Conservation (phyloP, 2,797 vertebrate genomes). For the Hippopotamyrus pictus region DNA sequence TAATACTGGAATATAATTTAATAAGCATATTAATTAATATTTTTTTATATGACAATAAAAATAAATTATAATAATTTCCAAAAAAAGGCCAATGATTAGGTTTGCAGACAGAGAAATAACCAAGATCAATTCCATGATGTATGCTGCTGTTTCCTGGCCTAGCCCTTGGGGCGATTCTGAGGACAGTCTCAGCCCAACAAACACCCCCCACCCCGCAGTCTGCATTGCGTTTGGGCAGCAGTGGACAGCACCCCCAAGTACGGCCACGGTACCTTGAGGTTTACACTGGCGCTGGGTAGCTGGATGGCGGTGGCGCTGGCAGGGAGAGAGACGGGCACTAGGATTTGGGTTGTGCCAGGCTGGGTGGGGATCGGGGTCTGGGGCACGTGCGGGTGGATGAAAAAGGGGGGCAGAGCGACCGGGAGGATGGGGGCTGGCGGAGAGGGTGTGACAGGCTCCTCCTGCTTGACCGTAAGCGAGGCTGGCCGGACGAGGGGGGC, state of each 20-base stretch:
- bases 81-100: neutral
- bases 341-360: slow-evolving; percentile 75
- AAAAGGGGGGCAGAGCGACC: slow-evolving; percentile 55
- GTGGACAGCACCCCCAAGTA: neutral
- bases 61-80: neutral
- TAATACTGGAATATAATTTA: neutral
- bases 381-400: slow-evolving; percentile 72
- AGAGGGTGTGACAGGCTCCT: slow-evolving; percentile 57
- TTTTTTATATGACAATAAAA: neutral
- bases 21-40: neutral
- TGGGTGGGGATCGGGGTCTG: slow-evolving; percentile 76
- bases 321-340: slow-evolving; percentile 81
- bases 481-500: slow-evolving; percentile 37
- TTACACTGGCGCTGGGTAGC: slow-evolving; percentile 73
- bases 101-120: neutral
- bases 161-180: neutral
- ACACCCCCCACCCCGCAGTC: neutral
- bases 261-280: slow-evolving; percentile 69
- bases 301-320: slow-evolving; percentile 71
- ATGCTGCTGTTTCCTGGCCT: neutral
- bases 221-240: neutral
- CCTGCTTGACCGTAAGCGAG: slow-evolving; percentile 66
- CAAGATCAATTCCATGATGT: neutral
- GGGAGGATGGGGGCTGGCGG: slow-evolving; percentile 22
- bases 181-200: neutral